Evolutionary conservation across 1,140 invertebrate genomes (phyloP).

Genomic region (Micrasema longulum): DNA sequence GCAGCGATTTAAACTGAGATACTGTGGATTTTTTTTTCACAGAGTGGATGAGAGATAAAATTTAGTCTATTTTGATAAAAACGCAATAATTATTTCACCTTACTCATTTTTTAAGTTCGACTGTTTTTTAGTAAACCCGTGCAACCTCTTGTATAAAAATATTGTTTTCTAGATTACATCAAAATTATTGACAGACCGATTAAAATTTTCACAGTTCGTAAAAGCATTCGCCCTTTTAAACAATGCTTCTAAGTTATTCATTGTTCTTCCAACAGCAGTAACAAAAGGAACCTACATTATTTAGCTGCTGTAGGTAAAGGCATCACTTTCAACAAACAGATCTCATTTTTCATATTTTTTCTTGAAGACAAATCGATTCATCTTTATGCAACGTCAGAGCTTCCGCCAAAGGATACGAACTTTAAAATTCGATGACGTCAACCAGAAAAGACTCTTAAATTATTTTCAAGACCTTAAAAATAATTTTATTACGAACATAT

Average conservation of each 20-base stretch:
- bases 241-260: neutral
- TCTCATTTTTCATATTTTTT: constrained; percentile 45
- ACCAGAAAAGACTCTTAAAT: too few species aligned
- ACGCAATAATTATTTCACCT: too few species aligned
- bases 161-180: neutral
- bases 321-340: constrained; percentile 50
- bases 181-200: constrained; percentile 26
- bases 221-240: constrained; percentile 15
- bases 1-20: too few species aligned
- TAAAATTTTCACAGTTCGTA: constrained; percentile 3
- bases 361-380: constrained; percentile 52
- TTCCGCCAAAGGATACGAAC: constrained; percentile 51
- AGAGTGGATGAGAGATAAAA: too few species aligned
- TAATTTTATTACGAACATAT: too few species aligned
- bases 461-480: too few species aligned
- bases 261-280: constrained; percentile 8
- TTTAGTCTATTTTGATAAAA: too few species aligned
- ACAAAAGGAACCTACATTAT: constrained; percentile 47
- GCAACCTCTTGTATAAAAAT: too few species aligned
- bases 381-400: constrained; percentile 52
- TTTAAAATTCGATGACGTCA: too few species aligned
- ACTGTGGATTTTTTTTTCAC: too few species aligned
- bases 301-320: constrained; percentile 49
- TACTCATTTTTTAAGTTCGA: too few species aligned
- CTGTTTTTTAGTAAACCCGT: too few species aligned